These are phyloP conservation scores for Charanyca ferruginea DNA, from an alignment of 2,888 invertebrate species.

Conservation along the genomic window DNA sequence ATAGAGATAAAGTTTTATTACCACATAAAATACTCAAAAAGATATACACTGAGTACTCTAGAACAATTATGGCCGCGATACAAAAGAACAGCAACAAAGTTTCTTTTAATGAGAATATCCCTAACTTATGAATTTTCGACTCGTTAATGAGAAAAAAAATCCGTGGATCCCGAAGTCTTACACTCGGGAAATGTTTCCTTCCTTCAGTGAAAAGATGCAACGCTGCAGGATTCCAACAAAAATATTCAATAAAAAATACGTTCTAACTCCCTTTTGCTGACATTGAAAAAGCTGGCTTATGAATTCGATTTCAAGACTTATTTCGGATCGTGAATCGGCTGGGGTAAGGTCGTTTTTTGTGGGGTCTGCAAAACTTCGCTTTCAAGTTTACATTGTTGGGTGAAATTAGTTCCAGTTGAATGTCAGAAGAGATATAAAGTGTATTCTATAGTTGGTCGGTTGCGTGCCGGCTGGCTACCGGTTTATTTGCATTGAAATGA, in stretches of 20 bases:
- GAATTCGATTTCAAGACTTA: slow-evolving; percentile 55
- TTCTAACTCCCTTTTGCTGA: slow-evolving; percentile 39
- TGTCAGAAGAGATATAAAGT: slow-evolving; percentile 78
- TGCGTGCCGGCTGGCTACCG: slow-evolving; percentile 54
- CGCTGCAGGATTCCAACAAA: slow-evolving; percentile 67
- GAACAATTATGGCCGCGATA: slow-evolving; percentile 37
- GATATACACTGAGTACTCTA: slow-evolving; percentile 24
- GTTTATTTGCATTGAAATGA: slow-evolving; percentile 65
- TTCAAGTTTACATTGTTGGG: slow-evolving; percentile 80
- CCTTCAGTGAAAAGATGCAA: slow-evolving; percentile 78
- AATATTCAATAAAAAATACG: slow-evolving; percentile 49
- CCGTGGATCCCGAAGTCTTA: slow-evolving; percentile 65
- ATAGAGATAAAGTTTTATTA: slow-evolving; percentile 39
- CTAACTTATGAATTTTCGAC: slow-evolving; percentile 72
- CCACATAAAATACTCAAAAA: slow-evolving; percentile 34
- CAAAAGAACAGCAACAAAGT: slow-evolving; percentile 46
- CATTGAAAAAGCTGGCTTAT: slow-evolving; percentile 61
- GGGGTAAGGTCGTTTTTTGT: slow-evolving; percentile 55
- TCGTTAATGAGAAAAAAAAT: slow-evolving; percentile 77
- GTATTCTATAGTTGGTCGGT: slow-evolving; percentile 68
- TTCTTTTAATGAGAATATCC: slow-evolving; percentile 69
- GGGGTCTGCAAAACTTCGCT: slow-evolving; percentile 68
- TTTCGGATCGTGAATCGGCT: slow-evolving; percentile 46
- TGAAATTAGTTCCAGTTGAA: slow-evolving; percentile 83
- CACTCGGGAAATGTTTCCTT: slow-evolving; percentile 74